Percentiles rank a stretch among this genome's conserved stretches.
Evolutionary conservation across 2,888 invertebrate genomes (phyloP).

Genomic region (Anticlea derivata): DNA sequence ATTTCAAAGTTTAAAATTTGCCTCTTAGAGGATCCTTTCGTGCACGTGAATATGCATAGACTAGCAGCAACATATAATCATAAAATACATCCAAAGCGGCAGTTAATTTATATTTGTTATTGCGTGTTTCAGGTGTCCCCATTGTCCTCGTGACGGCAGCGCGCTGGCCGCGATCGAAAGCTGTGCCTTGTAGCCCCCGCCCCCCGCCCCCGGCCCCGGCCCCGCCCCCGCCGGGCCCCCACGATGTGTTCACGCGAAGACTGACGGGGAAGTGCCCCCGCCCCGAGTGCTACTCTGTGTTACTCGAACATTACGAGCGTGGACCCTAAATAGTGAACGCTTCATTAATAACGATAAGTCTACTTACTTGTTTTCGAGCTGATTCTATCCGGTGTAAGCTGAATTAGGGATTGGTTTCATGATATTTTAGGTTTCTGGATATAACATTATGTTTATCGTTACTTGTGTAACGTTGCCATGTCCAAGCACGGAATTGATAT

Average conservation of each 20-base stretch:
- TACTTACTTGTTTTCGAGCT: neutral
- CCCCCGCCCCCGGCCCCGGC: conserved; percentile 8
- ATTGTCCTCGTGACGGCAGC: conserved; percentile 15
- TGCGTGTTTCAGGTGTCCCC: conserved; percentile 17
- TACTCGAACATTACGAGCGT: neutral
- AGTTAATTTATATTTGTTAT: neutral
- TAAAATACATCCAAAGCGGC: too few species aligned
- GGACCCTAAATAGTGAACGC: neutral
- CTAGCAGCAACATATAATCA: too few species aligned
- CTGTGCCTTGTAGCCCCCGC: conserved; percentile 32
- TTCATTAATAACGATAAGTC: conserved; percentile 1
- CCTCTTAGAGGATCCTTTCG: too few species aligned
- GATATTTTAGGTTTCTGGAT: neutral
- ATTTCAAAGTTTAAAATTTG: too few species aligned
- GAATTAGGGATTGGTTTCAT: neutral
- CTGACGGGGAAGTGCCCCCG: conserved; percentile 8
- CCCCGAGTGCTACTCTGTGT: conserved; percentile 3
- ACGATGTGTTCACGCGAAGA: conserved; percentile 4
- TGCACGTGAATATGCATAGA: too few species aligned
- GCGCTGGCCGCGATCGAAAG: conserved; percentile 27
- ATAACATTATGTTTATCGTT: neutral
- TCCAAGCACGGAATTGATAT: conserved; percentile 7
- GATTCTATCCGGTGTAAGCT: neutral
- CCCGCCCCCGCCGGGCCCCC: conserved; percentile 6
- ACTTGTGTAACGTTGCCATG: too few species aligned